Percentiles rank a stretch among this genome's conserved stretches.
phyloP scores from a whole-genome alignment of 2,888 invertebrate genomes.

The Eupelmus urozonus region DNA sequence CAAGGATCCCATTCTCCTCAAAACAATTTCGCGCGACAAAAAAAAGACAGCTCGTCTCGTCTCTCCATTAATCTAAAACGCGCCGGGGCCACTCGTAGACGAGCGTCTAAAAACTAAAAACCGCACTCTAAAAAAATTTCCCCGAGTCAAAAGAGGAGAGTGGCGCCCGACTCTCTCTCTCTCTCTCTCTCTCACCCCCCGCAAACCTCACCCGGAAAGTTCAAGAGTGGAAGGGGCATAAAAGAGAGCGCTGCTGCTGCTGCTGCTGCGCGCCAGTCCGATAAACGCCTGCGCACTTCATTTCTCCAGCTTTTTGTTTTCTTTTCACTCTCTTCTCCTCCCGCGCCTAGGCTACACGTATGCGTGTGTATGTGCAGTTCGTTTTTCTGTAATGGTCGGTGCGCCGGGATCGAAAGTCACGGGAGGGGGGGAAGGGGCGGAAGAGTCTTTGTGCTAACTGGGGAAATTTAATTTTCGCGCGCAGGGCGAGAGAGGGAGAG shows the following conservation, averaged over 20 bases:
- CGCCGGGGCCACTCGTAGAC: too few relatives aligned
- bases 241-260: slow-evolving; percentile 1
- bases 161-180: not conserved
- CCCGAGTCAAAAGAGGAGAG: too few relatives aligned
- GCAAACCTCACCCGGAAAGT: not conserved
- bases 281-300: slow-evolving; percentile 61
- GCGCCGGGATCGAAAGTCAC: slow-evolving; percentile 54
- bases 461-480: slow-evolving; percentile 59
- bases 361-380: slow-evolving; percentile 11
- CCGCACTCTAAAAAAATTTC: too few relatives aligned
- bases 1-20: too few relatives aligned
- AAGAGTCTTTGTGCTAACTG: slow-evolving; percentile 67
- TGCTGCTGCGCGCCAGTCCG: slow-evolving; percentile 36
- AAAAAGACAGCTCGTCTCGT: too few relatives aligned
- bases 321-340: slow-evolving; percentile 2
- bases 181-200: not conserved
- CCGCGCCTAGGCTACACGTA: not conserved
- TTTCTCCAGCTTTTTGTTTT: slow-evolving; percentile 51
- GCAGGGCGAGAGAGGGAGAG: slow-evolving; percentile 12
- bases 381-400: slow-evolving; percentile 10
- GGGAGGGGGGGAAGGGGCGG: slow-evolving; percentile 15
- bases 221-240: not conserved
- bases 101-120: too few relatives aligned
- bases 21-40: too few relatives aligned
- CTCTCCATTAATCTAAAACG: too few relatives aligned